Conservation (phyloP, 2,113 vertebrate genomes). For the Toxotes jaculatrix region DNA sequence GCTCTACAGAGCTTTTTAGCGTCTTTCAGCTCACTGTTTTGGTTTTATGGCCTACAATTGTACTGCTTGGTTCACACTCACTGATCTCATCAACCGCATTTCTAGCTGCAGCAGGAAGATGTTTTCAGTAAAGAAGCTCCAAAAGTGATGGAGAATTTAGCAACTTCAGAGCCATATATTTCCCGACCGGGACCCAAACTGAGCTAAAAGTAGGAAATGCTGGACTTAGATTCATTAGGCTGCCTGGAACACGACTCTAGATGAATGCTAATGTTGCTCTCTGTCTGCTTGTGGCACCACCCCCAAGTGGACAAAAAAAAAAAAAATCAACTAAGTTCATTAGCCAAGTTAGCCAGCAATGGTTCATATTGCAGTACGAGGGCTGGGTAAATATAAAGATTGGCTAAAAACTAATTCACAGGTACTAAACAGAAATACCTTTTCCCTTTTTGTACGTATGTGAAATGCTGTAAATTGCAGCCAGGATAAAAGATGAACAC, state of each 20-base stretch:
- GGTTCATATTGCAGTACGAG: constrained; percentile 18
- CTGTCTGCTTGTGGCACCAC: too few species aligned
- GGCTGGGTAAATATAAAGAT: background rate
- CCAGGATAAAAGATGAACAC: background rate
- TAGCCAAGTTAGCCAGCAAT: background rate
- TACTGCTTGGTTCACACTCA: background rate
- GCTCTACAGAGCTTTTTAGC: background rate
- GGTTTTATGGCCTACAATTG: background rate
- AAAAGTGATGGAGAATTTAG: constrained; percentile 5
- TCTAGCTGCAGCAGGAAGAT: background rate
- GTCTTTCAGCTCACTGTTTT: background rate
- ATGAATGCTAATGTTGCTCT: background rate
- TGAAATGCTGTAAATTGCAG: constrained; percentile 19
- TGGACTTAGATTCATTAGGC: background rate
- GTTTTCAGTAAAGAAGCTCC: background rate
- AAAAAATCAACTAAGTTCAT: background rate
- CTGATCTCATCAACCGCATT: too few species aligned
- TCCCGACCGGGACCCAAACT: background rate
- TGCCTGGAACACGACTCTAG: background rate
- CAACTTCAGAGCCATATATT: background rate
- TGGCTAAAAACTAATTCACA: background rate
- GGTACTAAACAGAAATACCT: background rate
- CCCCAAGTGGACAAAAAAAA: constrained; percentile 6
- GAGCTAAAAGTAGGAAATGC: background rate
- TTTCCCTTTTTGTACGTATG: constrained; percentile 8